Base-by-base conservation (phyloP, 64 coral and sea anemone genomes). In the Montipora capricornis region DNA sequence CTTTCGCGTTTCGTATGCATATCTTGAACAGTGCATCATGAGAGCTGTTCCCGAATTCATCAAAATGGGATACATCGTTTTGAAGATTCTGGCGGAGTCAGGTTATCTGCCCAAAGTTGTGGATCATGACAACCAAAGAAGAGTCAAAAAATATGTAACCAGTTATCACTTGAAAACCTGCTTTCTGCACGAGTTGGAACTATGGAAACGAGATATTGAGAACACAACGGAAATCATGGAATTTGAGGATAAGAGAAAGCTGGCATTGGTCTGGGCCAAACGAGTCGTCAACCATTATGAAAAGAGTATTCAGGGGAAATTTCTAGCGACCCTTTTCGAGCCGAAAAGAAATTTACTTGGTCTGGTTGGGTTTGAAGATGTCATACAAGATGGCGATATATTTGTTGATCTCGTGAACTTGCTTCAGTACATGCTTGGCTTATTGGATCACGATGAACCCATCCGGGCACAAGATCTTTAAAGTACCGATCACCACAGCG, bases 161-260 rank as follows among this genome's bases (percentile, higher is more conserved):
- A 87, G 68, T 22, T 87, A 87, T 74, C 84, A 87, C 68, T 52
- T 53, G 9, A 87, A 87, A 73, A 87, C 66, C 66, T 87, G 84
- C 68, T 87, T 87, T 87, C 51, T 87, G 17, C 68, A 87, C 68
- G 84, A 87, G 84, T 48, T 87, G 6, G 84, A 52, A 22, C 73
- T 8, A 20, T 74, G 84, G 11, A 64, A 64, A 64, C 61, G 4
- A 67, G 24, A 47, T 17, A 11, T 44, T 6, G 24, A 84, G 20
- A 13, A 17, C 26, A 10, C 68, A 47, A 84, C 29, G 53, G 59
- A 84, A 24, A 66, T 5, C 19, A 84, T 24, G 16, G n/a, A 68
- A 2, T 11, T 9, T 84, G 57, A 84, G 44, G 59, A 84, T 4
- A 84, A 84, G 22, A 84, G 57, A 4, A 15, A 61, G 24, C 5